These are phyloP conservation scores for Choristoneura rosaceana DNA, from an alignment of 2,888 invertebrate species.

Conservation along the genomic window DNA sequence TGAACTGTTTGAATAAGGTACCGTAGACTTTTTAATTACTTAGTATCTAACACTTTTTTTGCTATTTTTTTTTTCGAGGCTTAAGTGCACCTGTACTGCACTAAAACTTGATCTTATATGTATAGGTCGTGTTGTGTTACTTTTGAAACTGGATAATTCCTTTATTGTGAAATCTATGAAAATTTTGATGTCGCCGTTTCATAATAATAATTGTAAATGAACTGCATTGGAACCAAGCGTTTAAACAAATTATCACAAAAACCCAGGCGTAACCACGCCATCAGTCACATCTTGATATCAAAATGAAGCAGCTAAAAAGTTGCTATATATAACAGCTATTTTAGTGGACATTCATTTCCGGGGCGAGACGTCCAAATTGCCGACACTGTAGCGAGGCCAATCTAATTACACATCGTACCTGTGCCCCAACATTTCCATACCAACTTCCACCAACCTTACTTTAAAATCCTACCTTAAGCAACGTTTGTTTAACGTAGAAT, in stretches of 20 bases:
- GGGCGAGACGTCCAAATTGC: constrained; percentile 55
- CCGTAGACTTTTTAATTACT: neutral
- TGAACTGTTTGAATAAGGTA: neutral
- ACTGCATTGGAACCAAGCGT: too few relatives aligned
- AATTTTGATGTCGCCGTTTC: too few relatives aligned
- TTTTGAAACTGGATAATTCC: too few relatives aligned
- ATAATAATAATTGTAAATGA: too few relatives aligned
- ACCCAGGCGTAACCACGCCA: too few relatives aligned
- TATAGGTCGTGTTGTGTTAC: neutral
- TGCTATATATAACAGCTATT: constrained; percentile 7
- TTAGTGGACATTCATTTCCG: constrained; percentile 55
- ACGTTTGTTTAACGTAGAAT: neutral
- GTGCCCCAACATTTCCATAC: neutral
- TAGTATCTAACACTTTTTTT: neutral
- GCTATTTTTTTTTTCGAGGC: too few relatives aligned
- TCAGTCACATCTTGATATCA: too few relatives aligned
- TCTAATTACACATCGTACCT: constrained; percentile 53
- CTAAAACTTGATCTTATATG: too few relatives aligned
- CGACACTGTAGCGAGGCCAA: constrained; percentile 53
- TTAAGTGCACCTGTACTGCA: too few relatives aligned
- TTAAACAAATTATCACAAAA: too few relatives aligned
- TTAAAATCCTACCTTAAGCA: neutral
- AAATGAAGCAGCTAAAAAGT: too few relatives aligned
- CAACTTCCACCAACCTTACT: neutral
- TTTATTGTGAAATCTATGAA: too few relatives aligned